Evolutionary conservation across 2,888 invertebrate genomes (phyloP), one percentile per base, ranked within the genome.

Genomic region (Ctenicera cuprea): DNA sequence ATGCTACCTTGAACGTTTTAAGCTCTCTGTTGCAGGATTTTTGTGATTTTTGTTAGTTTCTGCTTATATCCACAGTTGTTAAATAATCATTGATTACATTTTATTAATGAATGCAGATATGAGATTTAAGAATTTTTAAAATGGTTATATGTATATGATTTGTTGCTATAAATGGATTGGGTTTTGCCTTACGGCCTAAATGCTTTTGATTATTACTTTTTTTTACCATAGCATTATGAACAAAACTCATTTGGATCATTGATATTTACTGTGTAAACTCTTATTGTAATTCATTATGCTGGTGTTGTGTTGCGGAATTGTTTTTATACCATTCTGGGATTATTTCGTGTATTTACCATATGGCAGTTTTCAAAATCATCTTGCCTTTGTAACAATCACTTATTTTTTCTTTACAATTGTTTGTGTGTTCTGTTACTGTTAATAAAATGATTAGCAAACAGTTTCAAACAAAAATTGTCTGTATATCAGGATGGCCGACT

Each of bases 101-200:
- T 18, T 48, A 48, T 20, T 48, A 48, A 18, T 8, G 18, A 48
- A 48, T 16, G 16, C 14, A 16, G 8, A 16, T 45, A n/a, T 45
- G 11, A 7, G 43, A 8, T 48, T 48, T 18, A 16, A 48, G 16
- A 18, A 4, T 18, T 16, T 11, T 20, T 4, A 20, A 41, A 41
- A 41, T 14, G 41, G 41, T 3, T 14, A 14, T 41, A 41, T 14
- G 14, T 16, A n/a, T 48, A 11, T 48, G 18, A 11, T 48, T 48
- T 16, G 33, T 33, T 33, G 33, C 33, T 33, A 33, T 33, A 48
- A 48, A 8, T n/a, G 3, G n/a, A 30, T 54, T 54, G 33, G 54
- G 14, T 20, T 54, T 30, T 54, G 12, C 14, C 30, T 54, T 30
- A 52, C 54, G 54, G 54, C 54, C 54, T 54, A 54, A n/a, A 54